Evolutionary conservation across 2,113 vertebrate species (phyloP), one percentile per base, ranked within the genome.

Genomic region (Lutjanus erythropterus): DNA sequence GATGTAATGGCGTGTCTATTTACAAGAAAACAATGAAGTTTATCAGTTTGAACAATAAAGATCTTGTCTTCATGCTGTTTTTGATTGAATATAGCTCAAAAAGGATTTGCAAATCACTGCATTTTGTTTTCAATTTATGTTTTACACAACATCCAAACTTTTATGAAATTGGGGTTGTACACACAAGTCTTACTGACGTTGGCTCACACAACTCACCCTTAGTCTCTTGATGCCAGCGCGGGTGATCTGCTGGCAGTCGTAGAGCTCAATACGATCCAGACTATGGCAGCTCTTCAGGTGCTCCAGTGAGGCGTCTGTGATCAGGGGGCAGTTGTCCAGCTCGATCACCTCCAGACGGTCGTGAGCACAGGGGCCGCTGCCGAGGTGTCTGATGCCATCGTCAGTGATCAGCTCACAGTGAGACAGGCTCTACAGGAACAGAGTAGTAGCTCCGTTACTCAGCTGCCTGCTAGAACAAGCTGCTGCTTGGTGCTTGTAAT

Each of bases 331-430:
- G 94, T 99, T 99, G 94, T 99, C 98, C 93, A 99, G 93, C 95
- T 99, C 98, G 55, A 99, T 98, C 87, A 99, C 98, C 91, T 99
- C 97, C 94, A 99, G 90, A 1, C 97, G 95, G 89, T 99, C 97
- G 67, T 99, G 98, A 62, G 98, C 97, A 1, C 98, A 99, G 53
- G 97, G 97, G 0, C 98, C 98, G 5, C 98, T 99, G 3, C 98
- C 98, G 76, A 99, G 88, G 92, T 99, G 98, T 16, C 97, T 95
- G 67, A 99, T 99, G 46, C 98, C 98, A 0, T 99, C 98, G 0
- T 99, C 98, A 0, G 98, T 99, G 94, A 99, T 99, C 84, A 99
- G 95, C 95, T 99, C 98, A 62, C 98, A 99, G 93, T 99, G 98
- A 76, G 98, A 99, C 19, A 99, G 91, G 74, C 97, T 99, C 98